Base-by-base conservation (phyloP, 1,140 invertebrate genomes). In the Drosophila sturtevanti region DNA sequence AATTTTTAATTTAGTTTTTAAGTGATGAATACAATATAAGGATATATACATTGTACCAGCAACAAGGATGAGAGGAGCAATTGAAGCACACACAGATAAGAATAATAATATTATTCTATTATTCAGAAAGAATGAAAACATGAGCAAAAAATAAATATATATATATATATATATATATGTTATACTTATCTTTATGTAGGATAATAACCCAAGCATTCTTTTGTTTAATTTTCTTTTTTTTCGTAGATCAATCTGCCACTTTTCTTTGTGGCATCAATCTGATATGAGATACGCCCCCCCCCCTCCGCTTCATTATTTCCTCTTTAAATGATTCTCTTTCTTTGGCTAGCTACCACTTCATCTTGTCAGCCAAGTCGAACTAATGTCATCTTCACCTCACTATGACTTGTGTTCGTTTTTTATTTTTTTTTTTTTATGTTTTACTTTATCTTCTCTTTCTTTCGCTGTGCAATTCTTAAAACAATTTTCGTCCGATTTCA, bases 401-500 rank as follows among this genome's bases (percentile, higher is more conserved):
- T 44, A 44, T 48, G 41, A 48, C 41, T 48, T 48, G 41, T 48
- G 10, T 7, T 6, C 16, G 6, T 44, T 44, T 3, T 14, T 5
- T 18, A 6, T 44, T 16, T 14, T 44, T 16, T 18, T 44, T 44
- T 14, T 55, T 10, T 14, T 22, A n/a, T n/a, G n/a, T 34, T 34
- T 12, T 7, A 9, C 60, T 14, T 21, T 64, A 24, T 55, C 16
- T 16, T 16, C 55, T 61, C 31, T 34, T 27, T 72, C 41, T 44
- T 24, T 63, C 51, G 71, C 70, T 56, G 61, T 72, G 82, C 75
- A 51, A 76, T 87, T 86, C 82, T 81, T 64, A 71, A 63, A 73
- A 62, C 79, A 79, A 65, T 82, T 86, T 84, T 79, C 65, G 72
- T 73, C 77, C 62, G 81, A 64, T 67, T 72, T 55, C 76, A 69